Evolutionary conservation across 2,888 invertebrate genomes (phyloP).

Genomic region (Hyalella azteca): DNA sequence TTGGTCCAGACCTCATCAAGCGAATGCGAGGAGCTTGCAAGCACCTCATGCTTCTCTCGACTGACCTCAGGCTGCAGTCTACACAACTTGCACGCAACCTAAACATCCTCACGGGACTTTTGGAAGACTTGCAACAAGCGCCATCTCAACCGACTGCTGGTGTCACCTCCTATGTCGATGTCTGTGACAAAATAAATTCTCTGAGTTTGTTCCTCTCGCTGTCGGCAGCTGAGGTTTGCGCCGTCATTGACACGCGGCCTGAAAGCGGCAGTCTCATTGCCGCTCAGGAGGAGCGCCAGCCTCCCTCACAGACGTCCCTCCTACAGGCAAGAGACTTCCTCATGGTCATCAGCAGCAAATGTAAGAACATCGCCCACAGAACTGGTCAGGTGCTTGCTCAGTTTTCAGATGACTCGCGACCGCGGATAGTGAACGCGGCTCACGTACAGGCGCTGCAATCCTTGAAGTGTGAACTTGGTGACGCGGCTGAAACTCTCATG

Average conservation of each 20-base stretch:
- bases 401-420: background rate
- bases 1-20: conserved; percentile 81
- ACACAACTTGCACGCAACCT: conserved; percentile 5
- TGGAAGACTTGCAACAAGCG: conserved; percentile 14
- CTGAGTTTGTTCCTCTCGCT: conserved; percentile 25
- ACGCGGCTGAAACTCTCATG: background rate
- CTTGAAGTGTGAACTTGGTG: conserved; percentile 21
- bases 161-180: background rate
- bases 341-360: background rate
- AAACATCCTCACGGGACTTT: background rate
- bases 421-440: background rate
- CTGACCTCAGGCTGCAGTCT: conserved; percentile 40
- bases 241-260: conserved; percentile 6
- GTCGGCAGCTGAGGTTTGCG: conserved; percentile 25
- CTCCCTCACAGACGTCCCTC: background rate
- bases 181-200: conserved; percentile 12
- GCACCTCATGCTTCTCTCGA: conserved; percentile 72
- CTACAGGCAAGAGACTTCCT: background rate
- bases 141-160: background rate
- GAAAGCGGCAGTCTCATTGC: background rate
- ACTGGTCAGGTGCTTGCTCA: background rate
- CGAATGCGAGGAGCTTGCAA: conserved; percentile 84
- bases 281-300: background rate
- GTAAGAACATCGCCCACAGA: background rate
- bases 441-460: background rate